Evolutionary conservation across 2,113 vertebrate species (phyloP).

Genomic region (Butorides virescens): DNA sequence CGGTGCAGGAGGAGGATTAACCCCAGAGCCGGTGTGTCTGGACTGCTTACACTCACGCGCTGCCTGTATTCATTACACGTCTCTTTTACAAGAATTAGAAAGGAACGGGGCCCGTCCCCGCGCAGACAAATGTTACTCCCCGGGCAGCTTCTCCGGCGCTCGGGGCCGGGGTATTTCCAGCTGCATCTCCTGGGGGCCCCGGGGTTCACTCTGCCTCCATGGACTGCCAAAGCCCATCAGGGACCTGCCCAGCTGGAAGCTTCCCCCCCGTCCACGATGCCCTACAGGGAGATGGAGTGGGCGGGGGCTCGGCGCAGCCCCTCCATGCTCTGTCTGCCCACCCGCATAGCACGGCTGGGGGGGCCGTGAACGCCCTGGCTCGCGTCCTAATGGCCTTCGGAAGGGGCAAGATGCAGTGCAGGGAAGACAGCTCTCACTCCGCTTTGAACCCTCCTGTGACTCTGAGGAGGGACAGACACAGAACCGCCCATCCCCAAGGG

Average conservation of each 20-base stretch:
- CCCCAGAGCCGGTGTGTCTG: neutral
- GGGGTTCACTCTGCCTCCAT: rapidly evolving
- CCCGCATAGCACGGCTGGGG: too few species aligned
- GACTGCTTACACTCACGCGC: rapidly evolving
- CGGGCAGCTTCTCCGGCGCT: neutral
- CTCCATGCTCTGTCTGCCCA: rapidly evolving
- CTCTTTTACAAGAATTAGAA: neutral
- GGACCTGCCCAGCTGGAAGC: neutral
- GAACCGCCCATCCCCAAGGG: rapidly evolving
- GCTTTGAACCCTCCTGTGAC: rapidly evolving
- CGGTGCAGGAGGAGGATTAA: neutral
- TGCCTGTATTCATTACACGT: rapidly evolving
- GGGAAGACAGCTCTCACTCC: neutral
- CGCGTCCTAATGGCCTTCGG: rapidly evolving
- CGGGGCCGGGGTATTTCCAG: neutral
- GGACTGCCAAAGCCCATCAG: neutral
- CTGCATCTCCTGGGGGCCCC: neutral
- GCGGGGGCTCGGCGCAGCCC: rapidly evolving
- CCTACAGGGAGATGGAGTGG: rapidly evolving
- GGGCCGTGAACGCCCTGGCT: rapidly evolving
- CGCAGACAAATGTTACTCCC: neutral
- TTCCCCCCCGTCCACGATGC: rapidly evolving
- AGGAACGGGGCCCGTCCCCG: neutral
- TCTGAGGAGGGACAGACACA: neutral
- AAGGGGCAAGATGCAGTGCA: neutral